Percentiles rank a stretch among this genome's conserved stretches.
Evolutionary conservation across 1,140 invertebrate genomes (phyloP).

Genomic region (Chelonus insularis): DNA sequence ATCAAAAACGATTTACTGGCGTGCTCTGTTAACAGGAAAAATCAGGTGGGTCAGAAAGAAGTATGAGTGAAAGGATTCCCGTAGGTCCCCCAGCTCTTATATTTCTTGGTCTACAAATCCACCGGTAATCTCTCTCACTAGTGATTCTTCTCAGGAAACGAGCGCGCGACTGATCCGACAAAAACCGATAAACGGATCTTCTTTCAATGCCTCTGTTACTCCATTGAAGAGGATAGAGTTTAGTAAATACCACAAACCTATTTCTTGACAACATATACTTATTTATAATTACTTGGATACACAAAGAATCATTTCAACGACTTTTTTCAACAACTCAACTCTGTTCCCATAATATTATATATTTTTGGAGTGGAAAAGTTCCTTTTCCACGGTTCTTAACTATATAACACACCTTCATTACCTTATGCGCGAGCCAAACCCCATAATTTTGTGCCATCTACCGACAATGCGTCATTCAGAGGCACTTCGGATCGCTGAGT

Average conservation of each 20-base stretch:
- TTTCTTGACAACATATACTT: constrained; percentile 10
- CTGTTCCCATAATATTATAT: constrained; percentile 1
- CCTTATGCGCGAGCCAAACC: constrained; percentile 3
- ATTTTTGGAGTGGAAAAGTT: constrained; percentile 17
- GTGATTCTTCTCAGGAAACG: constrained; percentile 26
- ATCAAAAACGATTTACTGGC: not conserved
- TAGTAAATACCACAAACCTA: constrained; percentile 2
- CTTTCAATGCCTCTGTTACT: constrained; percentile 14
- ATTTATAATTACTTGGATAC: constrained; percentile 5
- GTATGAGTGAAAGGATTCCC: constrained; percentile 30
- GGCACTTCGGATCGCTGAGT: constrained; percentile 7
- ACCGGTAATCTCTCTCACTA: constrained; percentile 33
- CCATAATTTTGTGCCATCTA: constrained; percentile 23
- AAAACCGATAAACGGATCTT: constrained; percentile 39
- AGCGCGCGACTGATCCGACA: constrained; percentile 13
- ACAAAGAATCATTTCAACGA: not conserved
- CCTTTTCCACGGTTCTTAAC: constrained; percentile 5
- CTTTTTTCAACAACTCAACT: not conserved
- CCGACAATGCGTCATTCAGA: constrained; percentile 18
- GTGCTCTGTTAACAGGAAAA: constrained; percentile 8
- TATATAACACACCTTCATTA: constrained; percentile 19
- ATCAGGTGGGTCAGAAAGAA: constrained; percentile 16
- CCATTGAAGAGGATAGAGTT: constrained; percentile 1
- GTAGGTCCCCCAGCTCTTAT: constrained; percentile 4
- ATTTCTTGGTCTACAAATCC: constrained; percentile 31